phyloP scores from a whole-genome alignment of 2,797 vertebrate genomes.

The Ambastaia sidthimunki region DNA sequence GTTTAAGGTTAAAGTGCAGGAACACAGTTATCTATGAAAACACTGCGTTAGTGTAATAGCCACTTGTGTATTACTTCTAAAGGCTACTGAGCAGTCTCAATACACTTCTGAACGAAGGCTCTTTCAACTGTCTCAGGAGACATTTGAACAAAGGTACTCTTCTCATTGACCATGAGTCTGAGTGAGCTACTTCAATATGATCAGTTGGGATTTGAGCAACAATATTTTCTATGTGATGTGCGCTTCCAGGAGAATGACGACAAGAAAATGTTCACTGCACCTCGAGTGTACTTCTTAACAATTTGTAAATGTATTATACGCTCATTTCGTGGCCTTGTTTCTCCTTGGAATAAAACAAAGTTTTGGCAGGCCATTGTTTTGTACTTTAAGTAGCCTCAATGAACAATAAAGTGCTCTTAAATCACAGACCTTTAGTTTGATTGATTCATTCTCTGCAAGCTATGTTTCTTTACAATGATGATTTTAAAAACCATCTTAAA shows the following conservation, averaged over 20 bases:
- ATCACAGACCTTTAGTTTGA: slow-evolving; percentile 70
- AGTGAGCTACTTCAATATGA: slow-evolving; percentile 69
- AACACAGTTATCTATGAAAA: slow-evolving; percentile 94
- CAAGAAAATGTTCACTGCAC: slow-evolving; percentile 64
- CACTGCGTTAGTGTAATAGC: slow-evolving; percentile 88
- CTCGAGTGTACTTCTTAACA: slow-evolving; percentile 68
- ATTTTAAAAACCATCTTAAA: too few species aligned
- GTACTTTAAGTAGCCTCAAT: slow-evolving; percentile 99
- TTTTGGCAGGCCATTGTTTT: slow-evolving; percentile 99
- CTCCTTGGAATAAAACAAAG: slow-evolving; percentile 89
- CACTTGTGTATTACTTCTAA: slow-evolving; percentile 89
- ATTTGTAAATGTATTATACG: slow-evolving; percentile 87
- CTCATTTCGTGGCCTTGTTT: slow-evolving; percentile 91
- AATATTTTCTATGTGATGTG: slow-evolving; percentile 37
- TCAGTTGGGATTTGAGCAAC: slow-evolving; percentile 41
- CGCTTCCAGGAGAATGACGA: slow-evolving; percentile 51
- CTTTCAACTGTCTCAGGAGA: slow-evolving; percentile 73
- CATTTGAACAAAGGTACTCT: slow-evolving; percentile 67
- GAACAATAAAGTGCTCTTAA: slow-evolving; percentile 99
- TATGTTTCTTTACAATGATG: too few species aligned
- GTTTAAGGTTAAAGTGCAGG: slow-evolving; percentile 96
- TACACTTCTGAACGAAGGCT: slow-evolving; percentile 73
- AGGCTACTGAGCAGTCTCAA: slow-evolving; percentile 86
- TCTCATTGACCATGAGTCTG: slow-evolving; percentile 75
- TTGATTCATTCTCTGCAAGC: not conserved